Evolutionary conservation across 2,113 vertebrate genomes (phyloP), one percentile per base, ranked within the genome.

Genomic region (Leuciscus idus): DNA sequence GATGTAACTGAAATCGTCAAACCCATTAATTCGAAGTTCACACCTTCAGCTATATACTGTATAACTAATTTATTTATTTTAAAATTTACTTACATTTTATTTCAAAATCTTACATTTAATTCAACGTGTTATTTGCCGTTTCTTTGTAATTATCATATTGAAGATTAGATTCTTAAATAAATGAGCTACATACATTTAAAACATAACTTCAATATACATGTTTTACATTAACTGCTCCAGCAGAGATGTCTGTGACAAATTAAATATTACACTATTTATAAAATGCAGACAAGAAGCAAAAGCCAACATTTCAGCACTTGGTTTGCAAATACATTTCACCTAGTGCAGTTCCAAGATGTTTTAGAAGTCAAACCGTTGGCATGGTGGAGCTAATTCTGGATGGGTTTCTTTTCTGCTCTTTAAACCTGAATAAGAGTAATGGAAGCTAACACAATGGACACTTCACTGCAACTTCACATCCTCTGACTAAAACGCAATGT

Each of bases 361-460:
- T 55, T 21, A 74, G 39, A 74, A 61, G 36, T 81, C 52, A 68
- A 80, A 52, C 73, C 68, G 81, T 72, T 88, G 43, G 78, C 30
- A 88, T 23, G 62, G 76, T 83, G 43, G n/a, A 36, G 81, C 52
- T 79, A 73, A 82, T 87, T 88, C 83, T 7, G 86, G 88, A 87
- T 84, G 48, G 70, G 43, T 61, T 87, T 80, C n/a, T 55, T 19
- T 89, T 76, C 76, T 86, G 86, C 90, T 89, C 91, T 87, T 77
- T 91, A 89, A 90, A 93, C 89, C 84, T 84, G 52, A 89, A 78
- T 92, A 91, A 91, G 81, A 64, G 88, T 93, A 95, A 94, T 93
- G 93, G 92, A 93, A 95, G 75, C 89, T 83, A 92, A 95, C 91
- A 95, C 91, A 94, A 93, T 92, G 88, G 86, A 8, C 11, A 79